These are phyloP conservation scores for Sinelater perroti DNA, from an alignment of 2,888 invertebrate species.

Conservation along the genomic window DNA sequence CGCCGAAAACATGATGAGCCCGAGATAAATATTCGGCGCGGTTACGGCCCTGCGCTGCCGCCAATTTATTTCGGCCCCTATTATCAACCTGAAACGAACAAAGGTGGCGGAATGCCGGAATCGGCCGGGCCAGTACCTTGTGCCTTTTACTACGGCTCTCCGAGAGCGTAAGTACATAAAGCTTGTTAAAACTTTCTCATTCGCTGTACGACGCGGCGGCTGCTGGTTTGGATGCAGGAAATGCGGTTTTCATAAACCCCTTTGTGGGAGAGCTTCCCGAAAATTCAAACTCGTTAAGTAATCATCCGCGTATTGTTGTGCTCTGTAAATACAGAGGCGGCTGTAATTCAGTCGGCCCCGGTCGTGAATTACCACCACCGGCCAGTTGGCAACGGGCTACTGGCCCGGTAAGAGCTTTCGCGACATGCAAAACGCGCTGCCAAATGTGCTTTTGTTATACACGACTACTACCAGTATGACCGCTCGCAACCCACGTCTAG, in stretches of 20 bases:
- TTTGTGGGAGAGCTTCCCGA: slow-evolving; percentile 32
- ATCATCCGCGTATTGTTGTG: slow-evolving; percentile 32
- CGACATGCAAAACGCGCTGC: slow-evolving; percentile 30
- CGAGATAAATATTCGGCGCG: slow-evolving; percentile 49
- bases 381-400: slow-evolving; percentile 41
- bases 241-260: slow-evolving; percentile 40
- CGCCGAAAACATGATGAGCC: slow-evolving; percentile 51
- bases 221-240: slow-evolving; percentile 40
- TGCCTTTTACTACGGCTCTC: background rate
- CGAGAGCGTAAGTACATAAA: slow-evolving; percentile 30
- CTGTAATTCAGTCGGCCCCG: slow-evolving; percentile 23
- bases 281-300: slow-evolving; percentile 41
- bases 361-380: slow-evolving; percentile 43
- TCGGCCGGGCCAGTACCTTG: slow-evolving; percentile 18
- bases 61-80: slow-evolving; percentile 12
- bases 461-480: slow-evolving; percentile 4
- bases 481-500: slow-evolving; percentile 21
- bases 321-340: slow-evolving; percentile 23
- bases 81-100: slow-evolving; percentile 14
- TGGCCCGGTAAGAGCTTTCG: slow-evolving; percentile 45
- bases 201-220: slow-evolving; percentile 31
- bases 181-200: slow-evolving; percentile 44
- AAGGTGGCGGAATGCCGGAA: slow-evolving; percentile 9
- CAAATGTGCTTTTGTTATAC: slow-evolving; percentile 30
- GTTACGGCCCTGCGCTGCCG: slow-evolving; percentile 37